phyloP scores from a whole-genome alignment of 2,797 vertebrate genomes.

The Hypotaenidia okinawae region DNA sequence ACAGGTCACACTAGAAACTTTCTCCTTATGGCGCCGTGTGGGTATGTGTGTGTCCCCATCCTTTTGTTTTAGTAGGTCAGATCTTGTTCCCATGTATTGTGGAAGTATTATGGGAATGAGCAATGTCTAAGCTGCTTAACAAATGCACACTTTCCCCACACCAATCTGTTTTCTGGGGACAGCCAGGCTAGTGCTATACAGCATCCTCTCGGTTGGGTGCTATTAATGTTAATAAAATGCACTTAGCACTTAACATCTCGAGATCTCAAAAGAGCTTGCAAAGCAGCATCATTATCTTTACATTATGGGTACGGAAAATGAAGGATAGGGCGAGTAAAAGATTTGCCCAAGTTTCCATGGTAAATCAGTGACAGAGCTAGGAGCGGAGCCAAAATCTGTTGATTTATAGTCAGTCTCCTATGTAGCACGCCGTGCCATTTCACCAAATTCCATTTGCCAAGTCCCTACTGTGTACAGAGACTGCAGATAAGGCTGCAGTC shows the following conservation, averaged over 20 bases:
- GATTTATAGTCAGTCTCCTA: slow-evolving; percentile 58
- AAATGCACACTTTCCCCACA: slow-evolving; percentile 53
- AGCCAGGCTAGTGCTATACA: slow-evolving; percentile 31
- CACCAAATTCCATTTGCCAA: slow-evolving; percentile 67
- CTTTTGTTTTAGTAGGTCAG: slow-evolving; percentile 58
- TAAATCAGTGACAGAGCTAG: slow-evolving; percentile 62
- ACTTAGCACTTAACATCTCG: slow-evolving; percentile 50
- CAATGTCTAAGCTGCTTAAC: slow-evolving; percentile 61
- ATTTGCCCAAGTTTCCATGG: slow-evolving; percentile 69
- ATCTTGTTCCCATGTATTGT: neutral
- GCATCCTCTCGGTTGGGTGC: slow-evolving; percentile 46
- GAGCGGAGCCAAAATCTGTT: slow-evolving; percentile 65
- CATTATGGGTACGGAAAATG: slow-evolving; percentile 31
- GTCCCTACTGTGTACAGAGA: slow-evolving; percentile 37
- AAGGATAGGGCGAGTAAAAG: slow-evolving; percentile 23
- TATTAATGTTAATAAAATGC: slow-evolving; percentile 60
- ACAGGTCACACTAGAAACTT: slow-evolving; percentile 23
- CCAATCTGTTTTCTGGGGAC: slow-evolving; percentile 66
- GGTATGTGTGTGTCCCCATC: neutral
- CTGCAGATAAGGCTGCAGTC: slow-evolving; percentile 19
- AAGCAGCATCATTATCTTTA: slow-evolving; percentile 55
- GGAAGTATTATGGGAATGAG: slow-evolving; percentile 51
- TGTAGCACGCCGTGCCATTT: slow-evolving; percentile 40
- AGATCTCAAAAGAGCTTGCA: slow-evolving; percentile 64
- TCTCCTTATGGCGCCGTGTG: neutral